Evolutionary conservation across 2,888 invertebrate species (phyloP).

Genomic region (Drosophila setosimentum): DNA sequence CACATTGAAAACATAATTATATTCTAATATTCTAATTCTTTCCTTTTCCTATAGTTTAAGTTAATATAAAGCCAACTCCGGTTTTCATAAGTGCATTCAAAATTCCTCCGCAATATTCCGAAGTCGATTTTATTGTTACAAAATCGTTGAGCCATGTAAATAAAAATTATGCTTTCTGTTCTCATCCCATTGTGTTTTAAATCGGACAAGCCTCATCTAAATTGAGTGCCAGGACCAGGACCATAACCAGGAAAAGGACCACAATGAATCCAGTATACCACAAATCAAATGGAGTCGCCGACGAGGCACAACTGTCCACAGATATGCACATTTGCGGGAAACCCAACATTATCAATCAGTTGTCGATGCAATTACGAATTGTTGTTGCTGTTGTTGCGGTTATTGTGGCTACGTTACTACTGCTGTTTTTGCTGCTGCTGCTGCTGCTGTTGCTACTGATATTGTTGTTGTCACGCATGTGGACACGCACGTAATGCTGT

Average conservation of each 20-base stretch:
- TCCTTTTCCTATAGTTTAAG: neutral
- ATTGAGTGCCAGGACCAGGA: neutral
- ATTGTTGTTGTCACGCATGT: slow-evolving; percentile 26
- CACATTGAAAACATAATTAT: neutral
- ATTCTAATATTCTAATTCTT: neutral
- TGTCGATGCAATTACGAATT: slow-evolving; percentile 52
- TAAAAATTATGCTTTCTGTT: neutral
- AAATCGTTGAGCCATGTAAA: neutral
- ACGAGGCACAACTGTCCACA: slow-evolving; percentile 52
- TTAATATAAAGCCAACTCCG: neutral
- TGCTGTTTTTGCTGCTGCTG: slow-evolving; percentile 3
- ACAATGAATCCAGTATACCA: slow-evolving; percentile 12
- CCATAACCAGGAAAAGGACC: neutral
- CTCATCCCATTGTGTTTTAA: neutral
- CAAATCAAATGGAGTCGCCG: slow-evolving; percentile 45
- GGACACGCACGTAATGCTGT: slow-evolving; percentile 30
- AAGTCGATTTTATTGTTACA: neutral
- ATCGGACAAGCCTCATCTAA: neutral
- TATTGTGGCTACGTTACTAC: neutral
- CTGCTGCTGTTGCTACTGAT: slow-evolving; percentile 5
- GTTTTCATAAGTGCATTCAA: neutral
- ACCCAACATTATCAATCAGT: slow-evolving; percentile 61
- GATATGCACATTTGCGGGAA: slow-evolving; percentile 64
- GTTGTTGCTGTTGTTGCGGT: slow-evolving; percentile 23
- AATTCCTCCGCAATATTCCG: neutral